Percentiles rank a stretch among this genome's conserved stretches.
phyloP scores from a whole-genome alignment of 1,140 invertebrate species.

The Pygmarrhopalites habei region DNA sequence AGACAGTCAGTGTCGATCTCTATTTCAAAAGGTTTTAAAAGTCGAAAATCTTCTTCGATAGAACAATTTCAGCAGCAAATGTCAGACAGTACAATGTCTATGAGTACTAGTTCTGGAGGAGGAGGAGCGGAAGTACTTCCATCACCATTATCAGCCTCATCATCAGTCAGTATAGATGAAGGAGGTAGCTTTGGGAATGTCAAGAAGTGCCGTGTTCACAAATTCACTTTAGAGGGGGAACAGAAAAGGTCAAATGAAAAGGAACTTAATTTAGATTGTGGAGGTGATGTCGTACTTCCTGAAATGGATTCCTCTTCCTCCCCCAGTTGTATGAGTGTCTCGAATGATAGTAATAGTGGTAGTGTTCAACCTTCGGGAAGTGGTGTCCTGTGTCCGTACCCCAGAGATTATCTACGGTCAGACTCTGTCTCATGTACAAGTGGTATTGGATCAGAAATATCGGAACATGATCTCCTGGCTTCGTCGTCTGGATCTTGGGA shows the following conservation, averaged over 20 bases:
- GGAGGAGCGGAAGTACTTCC: too few species aligned
- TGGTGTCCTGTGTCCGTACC: constrained; percentile 23
- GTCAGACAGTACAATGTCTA: not conserved
- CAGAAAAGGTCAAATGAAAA: not conserved
- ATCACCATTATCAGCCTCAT: not conserved
- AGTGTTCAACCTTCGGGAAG: not conserved
- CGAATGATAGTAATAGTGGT: not conserved
- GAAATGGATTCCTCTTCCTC: not conserved
- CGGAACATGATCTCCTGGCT: constrained; percentile 40
- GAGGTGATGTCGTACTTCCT: not conserved
- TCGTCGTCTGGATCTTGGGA: constrained; percentile 37
- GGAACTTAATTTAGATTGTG: too few species aligned
- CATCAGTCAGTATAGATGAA: not conserved
- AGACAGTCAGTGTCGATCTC: constrained; percentile 31
- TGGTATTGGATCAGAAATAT: constrained; percentile 44
- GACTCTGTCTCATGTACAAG: constrained; percentile 45
- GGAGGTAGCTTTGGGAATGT: constrained; percentile 3
- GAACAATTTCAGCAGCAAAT: constrained; percentile 26
- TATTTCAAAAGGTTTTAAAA: constrained; percentile 31
- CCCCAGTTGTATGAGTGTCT: not conserved
- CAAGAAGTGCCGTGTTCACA: constrained; percentile 32
- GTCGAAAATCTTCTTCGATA: constrained; percentile 27
- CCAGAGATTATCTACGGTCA: constrained; percentile 41
- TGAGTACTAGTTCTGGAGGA: too few species aligned
- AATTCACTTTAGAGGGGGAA: constrained; percentile 37